A percentile compares a stretch with the other conserved stretches of the same genome.
Evolutionary conservation across 2,797 vertebrate species (phyloP).

Genomic region (Morelia viridis): DNA sequence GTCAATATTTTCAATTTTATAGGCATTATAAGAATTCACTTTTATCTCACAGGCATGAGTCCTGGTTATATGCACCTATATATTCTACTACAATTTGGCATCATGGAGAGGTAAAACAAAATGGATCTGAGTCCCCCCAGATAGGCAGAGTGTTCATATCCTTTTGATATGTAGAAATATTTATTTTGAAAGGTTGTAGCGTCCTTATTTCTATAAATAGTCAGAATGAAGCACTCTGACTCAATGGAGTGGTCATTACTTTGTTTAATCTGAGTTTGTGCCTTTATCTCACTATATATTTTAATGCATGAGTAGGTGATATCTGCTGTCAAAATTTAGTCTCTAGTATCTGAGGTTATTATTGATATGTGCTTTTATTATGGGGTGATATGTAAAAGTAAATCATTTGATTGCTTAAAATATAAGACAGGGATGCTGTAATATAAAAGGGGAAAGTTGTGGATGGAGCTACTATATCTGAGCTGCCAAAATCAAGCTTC

Average conservation of each 20-base stretch:
- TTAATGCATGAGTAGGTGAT: background rate
- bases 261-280: background rate
- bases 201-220: background rate
- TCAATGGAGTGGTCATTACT: background rate
- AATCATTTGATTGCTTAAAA: background rate
- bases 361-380: background rate
- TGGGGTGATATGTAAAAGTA: background rate
- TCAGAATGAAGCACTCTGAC: background rate
- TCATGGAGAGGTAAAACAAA: background rate
- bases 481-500: background rate
- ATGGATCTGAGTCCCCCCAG: background rate
- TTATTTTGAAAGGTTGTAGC: background rate
- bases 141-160: background rate
- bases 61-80: background rate
- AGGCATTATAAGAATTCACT: background rate
- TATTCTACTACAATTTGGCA: background rate
- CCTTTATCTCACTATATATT: background rate
- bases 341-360: background rate
- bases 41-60: background rate
- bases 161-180: background rate
- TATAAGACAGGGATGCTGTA: background rate
- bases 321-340: background rate
- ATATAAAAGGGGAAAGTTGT: background rate
- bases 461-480: background rate
- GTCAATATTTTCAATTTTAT: background rate